A percentile compares a stretch with the other conserved stretches of the same genome.
Evolutionary conservation across 2,113 vertebrate species (phyloP).

Genomic region (Mugil cephalus): DNA sequence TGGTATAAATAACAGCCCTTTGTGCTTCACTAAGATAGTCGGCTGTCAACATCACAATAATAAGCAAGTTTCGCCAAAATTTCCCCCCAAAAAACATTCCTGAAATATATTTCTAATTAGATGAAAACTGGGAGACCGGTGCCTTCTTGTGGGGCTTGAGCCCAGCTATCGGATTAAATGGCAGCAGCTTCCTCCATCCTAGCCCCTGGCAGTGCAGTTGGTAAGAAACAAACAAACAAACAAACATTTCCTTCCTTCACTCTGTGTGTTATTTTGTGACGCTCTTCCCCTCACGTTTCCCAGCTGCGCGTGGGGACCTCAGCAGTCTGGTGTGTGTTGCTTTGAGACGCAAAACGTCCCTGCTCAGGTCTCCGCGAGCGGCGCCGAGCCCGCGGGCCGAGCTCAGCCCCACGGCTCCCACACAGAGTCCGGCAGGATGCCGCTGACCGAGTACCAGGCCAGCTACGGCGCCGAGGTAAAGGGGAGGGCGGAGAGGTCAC

Average conservation of each 20-base stretch:
- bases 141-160: background rate
- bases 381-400: background rate
- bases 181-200: background rate
- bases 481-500: background rate
- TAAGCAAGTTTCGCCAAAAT: too few relatives aligned
- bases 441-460: constrained; percentile 29
- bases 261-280: background rate
- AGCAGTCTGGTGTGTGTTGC: background rate
- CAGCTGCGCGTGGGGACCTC: constrained; percentile 27
- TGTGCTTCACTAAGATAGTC: too few relatives aligned
- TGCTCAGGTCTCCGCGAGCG: background rate
- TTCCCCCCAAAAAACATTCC: too few relatives aligned
- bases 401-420: background rate
- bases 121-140: background rate
- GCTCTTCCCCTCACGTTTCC: background rate
- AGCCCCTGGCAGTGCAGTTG: background rate
- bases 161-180: background rate
- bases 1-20: too few relatives aligned
- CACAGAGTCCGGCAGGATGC: background rate
- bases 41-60: too few relatives aligned
- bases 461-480: constrained; percentile 15
- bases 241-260: background rate
- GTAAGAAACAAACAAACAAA: constrained; percentile 15
- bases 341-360: constrained; percentile 4
- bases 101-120: constrained; percentile 5